These are phyloP conservation scores for Sebastes jordani DNA, from an alignment of 2,797 vertebrate species.

Conservation along the genomic window DNA sequence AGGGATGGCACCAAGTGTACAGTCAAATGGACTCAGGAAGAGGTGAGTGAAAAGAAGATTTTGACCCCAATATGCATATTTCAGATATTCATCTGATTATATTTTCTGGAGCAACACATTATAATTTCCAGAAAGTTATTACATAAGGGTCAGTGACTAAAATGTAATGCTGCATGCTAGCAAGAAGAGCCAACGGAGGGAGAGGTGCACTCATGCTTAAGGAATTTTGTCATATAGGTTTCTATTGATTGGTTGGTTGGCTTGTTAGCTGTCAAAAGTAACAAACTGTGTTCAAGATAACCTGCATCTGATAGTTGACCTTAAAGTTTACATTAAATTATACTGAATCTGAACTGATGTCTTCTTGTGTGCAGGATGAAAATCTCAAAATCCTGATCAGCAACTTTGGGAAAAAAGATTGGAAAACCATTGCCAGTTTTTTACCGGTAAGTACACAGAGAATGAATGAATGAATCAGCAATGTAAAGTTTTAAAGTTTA, in stretches of 20 bases:
- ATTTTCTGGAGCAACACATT: neutral
- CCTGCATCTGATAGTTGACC: neutral
- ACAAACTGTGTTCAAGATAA: neutral
- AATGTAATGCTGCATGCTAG: neutral
- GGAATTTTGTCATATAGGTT: neutral
- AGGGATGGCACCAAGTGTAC: constrained; percentile 78
- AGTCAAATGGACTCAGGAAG: constrained; percentile 89
- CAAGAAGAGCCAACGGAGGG: neutral
- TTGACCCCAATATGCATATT: neutral
- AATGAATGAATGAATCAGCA: neutral
- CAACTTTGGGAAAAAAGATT: constrained; percentile 89
- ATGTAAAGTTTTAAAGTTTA: neutral
- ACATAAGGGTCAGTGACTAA: neutral
- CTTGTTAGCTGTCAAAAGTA: neutral
- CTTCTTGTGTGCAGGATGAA: constrained; percentile 84
- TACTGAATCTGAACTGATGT: neutral
- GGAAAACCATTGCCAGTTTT: constrained; percentile 90
- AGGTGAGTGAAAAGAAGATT: constrained; percentile 80
- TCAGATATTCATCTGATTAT: neutral
- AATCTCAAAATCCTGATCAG: constrained; percentile 87
- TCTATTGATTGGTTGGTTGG: neutral
- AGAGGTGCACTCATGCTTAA: neutral
- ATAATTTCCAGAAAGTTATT: neutral
- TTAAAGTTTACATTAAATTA: neutral
- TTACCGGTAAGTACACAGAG: constrained; percentile 87